A percentile compares a stretch with the other conserved stretches of the same genome.
These are phyloP conservation scores for Engraulis encrasicolus DNA, from an alignment of 2,113 vertebrate genomes.

Conservation along the genomic window DNA sequence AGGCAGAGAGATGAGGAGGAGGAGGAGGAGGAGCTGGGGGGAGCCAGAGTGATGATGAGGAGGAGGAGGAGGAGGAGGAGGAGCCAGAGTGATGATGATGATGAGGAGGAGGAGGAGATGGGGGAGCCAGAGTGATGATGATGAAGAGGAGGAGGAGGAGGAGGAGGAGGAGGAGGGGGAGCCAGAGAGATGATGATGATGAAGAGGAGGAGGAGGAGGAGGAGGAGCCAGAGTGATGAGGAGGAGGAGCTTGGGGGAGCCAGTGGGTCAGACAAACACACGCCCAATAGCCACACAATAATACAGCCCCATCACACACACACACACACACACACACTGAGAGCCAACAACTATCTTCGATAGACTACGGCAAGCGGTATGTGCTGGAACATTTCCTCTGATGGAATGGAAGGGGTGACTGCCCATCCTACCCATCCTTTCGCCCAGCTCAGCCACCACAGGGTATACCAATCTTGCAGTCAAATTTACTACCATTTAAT, in stretches of 20 bases:
- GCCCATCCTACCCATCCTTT: no score
- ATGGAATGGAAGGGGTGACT: not conserved
- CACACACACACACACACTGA: not conserved
- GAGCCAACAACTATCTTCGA: no score
- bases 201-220: not conserved
- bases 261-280: constrained; percentile 17
- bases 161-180: not conserved
- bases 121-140: not conserved
- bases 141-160: not conserved
- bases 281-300: not conserved
- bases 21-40: no score
- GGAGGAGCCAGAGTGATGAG: not conserved
- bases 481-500: no score
- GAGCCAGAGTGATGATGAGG: not conserved
- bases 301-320: not conserved
- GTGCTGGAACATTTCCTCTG: not conserved
- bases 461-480: no score
- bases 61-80: not conserved
- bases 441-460: no score
- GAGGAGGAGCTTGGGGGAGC: not conserved
- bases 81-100: no score
- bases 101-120: not conserved
- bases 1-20: not conserved
- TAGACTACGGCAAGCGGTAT: not conserved
- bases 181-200: no score